These are phyloP conservation scores for Nebria ingens DNA, from an alignment of 1,140 invertebrate genomes.

Conservation along the genomic window DNA sequence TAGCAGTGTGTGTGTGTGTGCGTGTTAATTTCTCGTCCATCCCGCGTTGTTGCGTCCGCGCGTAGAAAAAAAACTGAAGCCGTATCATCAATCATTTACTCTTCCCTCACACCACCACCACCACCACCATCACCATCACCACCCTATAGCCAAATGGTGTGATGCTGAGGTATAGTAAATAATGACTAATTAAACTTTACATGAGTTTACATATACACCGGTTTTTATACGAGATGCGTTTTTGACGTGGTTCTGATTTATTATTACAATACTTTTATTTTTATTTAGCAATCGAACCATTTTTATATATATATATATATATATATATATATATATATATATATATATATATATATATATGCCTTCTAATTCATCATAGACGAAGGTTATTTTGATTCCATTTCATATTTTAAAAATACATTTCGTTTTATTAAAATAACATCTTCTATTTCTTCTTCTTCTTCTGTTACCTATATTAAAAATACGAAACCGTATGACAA, in stretches of 20 bases:
- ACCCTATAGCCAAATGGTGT: not conserved
- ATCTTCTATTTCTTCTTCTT: too few relatives aligned
- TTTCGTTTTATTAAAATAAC: too few relatives aligned
- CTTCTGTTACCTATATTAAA: too few relatives aligned
- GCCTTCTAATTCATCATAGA: too few relatives aligned
- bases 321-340: constrained; percentile 10
- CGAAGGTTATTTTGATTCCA: too few relatives aligned
- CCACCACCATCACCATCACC: not conserved
- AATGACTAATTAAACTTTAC: constrained; percentile 4
- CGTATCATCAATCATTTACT: constrained; percentile 3
- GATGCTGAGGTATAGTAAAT: not conserved
- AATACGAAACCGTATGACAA: constrained; percentile 1
- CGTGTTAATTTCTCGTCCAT: constrained; percentile 1
- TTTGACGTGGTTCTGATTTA: not conserved
- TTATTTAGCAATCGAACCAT: too few relatives aligned
- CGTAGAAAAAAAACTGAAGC: not conserved
- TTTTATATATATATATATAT: not conserved
- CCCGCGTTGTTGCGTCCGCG: not conserved
- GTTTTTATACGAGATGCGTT: not conserved
- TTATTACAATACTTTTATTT: too few relatives aligned
- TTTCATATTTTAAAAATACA: too few relatives aligned
- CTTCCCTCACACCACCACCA: not conserved
- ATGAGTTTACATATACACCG: not conserved
- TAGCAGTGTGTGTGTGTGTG: not conserved
- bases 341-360: constrained; percentile 6